These are phyloP conservation scores for Aldrovandia affinis DNA, from an alignment of 2,797 vertebrate genomes.

Conservation along the genomic window DNA sequence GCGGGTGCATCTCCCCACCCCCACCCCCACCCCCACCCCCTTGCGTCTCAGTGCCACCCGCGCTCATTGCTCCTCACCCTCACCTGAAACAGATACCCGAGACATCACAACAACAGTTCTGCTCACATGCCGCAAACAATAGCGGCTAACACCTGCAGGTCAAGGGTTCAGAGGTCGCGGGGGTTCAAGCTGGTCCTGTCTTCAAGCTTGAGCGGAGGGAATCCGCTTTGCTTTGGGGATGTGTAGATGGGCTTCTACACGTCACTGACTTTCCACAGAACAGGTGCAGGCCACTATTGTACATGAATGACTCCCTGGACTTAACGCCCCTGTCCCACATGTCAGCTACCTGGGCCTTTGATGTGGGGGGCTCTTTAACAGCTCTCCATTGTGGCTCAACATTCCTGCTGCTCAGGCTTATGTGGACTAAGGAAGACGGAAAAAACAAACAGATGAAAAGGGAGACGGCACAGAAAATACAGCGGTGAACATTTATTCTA, in stretches of 20 bases:
- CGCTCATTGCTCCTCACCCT: conserved; percentile 68
- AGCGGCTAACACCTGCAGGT: conserved; percentile 86
- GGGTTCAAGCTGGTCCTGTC: conserved; percentile 70
- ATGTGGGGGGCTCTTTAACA: conserved; percentile 74
- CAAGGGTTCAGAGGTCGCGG: conserved; percentile 75
- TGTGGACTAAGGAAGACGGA: not conserved
- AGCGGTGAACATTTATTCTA: not conserved
- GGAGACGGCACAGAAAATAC: not conserved
- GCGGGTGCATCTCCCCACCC: not conserved
- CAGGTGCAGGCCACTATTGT: conserved; percentile 85
- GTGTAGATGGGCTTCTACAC: conserved; percentile 59
- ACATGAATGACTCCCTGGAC: conserved; percentile 60
- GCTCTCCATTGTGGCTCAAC: conserved; percentile 66
- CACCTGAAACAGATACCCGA: conserved; percentile 81
- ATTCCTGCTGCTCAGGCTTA: conserved; percentile 58
- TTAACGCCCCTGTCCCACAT: conserved; percentile 65
- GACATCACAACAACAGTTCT: conserved; percentile 79
- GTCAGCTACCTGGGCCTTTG: conserved; percentile 75
- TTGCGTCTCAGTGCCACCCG: conserved; percentile 51
- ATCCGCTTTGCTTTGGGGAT: conserved; percentile 54
- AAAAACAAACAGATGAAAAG: conserved; percentile 15
- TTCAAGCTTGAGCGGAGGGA: conserved; percentile 57
- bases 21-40: conserved; percentile 36
- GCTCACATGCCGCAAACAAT: conserved; percentile 82
- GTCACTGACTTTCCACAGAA: conserved; percentile 60